Conservation (phyloP, 1,140 invertebrate genomes). For the Pollicipes pollicipes region DNA sequence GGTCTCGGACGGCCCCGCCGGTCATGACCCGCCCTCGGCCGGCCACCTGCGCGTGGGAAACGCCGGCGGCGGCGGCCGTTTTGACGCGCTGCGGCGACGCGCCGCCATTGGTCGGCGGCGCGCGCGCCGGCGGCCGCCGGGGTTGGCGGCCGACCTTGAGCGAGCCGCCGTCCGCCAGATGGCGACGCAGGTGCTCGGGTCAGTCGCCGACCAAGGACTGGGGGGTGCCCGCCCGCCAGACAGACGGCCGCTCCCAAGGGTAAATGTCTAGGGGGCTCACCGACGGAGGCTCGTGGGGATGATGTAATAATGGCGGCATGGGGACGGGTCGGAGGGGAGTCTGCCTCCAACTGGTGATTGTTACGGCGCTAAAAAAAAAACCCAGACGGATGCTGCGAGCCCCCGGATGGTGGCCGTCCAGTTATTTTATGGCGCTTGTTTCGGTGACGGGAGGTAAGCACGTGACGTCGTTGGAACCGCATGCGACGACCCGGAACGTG, state of each 20-base stretch:
- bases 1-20: not conserved
- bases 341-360: no score
- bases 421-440: no score
- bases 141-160: not conserved
- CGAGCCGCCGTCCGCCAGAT: not conserved
- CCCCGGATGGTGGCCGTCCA: no score
- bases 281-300: not conserved
- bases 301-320: not conserved
- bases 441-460: no score
- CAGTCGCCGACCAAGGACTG: not conserved
- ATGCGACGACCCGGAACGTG: no score
- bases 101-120: not conserved
- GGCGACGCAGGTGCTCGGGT: not conserved
- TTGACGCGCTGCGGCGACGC: no score
- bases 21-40: not conserved
- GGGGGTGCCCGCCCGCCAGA: not conserved
- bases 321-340: not conserved
- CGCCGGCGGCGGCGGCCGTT: no score
- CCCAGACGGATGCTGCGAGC: no score
- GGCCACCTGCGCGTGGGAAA: not conserved
- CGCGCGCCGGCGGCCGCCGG: no score
- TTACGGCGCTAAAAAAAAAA: no score
- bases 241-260: not conserved
- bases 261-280: not conserved
- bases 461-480: no score